Conservation (phyloP, 2,113 vertebrate genomes). For the Mesitornis unicolor region DNA sequence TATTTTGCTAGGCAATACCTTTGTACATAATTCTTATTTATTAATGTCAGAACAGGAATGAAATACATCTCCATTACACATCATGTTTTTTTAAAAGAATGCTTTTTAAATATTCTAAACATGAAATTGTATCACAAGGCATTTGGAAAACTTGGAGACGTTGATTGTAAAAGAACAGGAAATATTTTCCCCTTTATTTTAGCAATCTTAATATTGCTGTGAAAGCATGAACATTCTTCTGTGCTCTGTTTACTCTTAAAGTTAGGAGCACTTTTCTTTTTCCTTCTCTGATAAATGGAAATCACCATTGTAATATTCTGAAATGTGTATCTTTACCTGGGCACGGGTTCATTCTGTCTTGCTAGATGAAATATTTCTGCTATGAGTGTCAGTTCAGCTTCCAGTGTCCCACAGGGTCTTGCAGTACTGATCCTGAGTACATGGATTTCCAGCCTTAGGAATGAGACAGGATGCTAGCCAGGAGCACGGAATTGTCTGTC, state of each 20-base stretch:
- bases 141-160: slow-evolving; percentile 19
- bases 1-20: neutral
- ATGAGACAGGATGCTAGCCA: neutral
- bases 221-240: neutral
- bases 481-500: neutral
- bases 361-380: neutral
- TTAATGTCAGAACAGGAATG: neutral
- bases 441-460: neutral
- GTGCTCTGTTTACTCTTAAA: slow-evolving; percentile 13
- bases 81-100: neutral
- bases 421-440: neutral
- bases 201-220: neutral
- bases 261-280: neutral
- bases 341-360: rapidly evolving
- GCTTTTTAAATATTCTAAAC: slow-evolving; percentile 1
- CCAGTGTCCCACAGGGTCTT: neutral
- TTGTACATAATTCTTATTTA: neutral
- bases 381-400: neutral
- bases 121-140: neutral
- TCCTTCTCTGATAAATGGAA: neutral
- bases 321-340: neutral
- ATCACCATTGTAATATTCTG: neutral
- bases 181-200: slow-evolving; percentile 27
- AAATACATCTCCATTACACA: neutral
- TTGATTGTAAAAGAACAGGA: neutral